These are phyloP conservation scores for Athalia circularis DNA, from an alignment of 2,888 invertebrate species.

Conservation along the genomic window DNA sequence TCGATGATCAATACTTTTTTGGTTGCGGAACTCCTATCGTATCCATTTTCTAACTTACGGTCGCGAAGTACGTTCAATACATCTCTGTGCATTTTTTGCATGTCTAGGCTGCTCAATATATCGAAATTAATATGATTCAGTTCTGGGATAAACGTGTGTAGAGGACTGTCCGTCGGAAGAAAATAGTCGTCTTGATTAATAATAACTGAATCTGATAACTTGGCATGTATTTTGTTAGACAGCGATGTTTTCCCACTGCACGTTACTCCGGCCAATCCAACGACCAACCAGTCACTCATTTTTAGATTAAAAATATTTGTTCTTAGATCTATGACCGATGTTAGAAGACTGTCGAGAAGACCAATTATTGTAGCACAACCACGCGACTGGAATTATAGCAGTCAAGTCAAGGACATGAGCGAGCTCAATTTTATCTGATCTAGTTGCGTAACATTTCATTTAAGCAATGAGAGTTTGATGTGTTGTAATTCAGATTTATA, in stretches of 20 bases:
- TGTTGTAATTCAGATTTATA: neutral
- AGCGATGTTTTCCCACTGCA: conserved; percentile 90
- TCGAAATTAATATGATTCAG: conserved; percentile 88
- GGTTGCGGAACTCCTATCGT: conserved; percentile 56
- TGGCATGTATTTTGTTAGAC: conserved; percentile 76
- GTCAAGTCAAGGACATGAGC: too few species aligned
- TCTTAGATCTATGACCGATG: neutral
- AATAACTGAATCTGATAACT: conserved; percentile 73
- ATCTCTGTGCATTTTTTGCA: conserved; percentile 82
- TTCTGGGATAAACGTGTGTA: conserved; percentile 79
- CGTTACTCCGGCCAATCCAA: conserved; percentile 88
- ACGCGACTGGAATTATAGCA: too few species aligned
- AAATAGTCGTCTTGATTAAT: conserved; percentile 89
- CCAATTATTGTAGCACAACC: too few species aligned
- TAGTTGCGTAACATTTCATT: conserved; percentile 4
- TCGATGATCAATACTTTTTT: conserved; percentile 82
- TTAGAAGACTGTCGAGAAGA: neutral
- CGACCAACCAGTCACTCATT: conserved; percentile 77
- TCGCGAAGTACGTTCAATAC: conserved; percentile 74
- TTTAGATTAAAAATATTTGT: conserved; percentile 30
- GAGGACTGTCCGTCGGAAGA: conserved; percentile 79
- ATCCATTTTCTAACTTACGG: conserved; percentile 59
- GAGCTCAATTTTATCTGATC: neutral
- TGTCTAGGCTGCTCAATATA: conserved; percentile 82
- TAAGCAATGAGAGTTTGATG: neutral